Conservation (phyloP, 1,140 invertebrate species). For the Pseudomyrmex pallidus region DNA sequence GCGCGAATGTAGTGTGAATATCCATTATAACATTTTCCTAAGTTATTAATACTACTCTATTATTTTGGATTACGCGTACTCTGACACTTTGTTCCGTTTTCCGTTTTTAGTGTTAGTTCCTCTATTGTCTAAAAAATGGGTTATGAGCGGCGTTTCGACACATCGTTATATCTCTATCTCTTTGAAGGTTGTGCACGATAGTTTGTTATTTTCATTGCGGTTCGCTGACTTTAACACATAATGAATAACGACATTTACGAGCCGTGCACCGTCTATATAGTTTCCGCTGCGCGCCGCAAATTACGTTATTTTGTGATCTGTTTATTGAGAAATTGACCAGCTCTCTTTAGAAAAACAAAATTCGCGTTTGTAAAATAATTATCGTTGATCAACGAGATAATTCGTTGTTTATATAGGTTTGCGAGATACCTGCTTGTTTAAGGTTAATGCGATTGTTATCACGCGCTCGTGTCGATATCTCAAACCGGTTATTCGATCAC, state of each 20-base stretch:
- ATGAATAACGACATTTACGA: slow-evolving; percentile 21
- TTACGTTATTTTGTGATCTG: background rate
- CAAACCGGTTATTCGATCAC: slow-evolving; percentile 28
- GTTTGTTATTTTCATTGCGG: slow-evolving; percentile 38
- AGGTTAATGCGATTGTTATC: slow-evolving; percentile 35
- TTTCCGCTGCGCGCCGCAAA: background rate
- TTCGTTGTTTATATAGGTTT: slow-evolving; percentile 12
- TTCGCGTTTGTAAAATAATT: background rate
- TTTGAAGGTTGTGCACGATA: slow-evolving; percentile 18
- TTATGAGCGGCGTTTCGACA: slow-evolving; percentile 1
- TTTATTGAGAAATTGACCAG: slow-evolving; percentile 3
- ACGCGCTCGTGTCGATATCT: background rate
- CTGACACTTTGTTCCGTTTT: background rate
- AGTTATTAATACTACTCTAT: slow-evolving; percentile 44
- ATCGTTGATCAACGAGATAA: background rate
- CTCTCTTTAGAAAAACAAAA: background rate
- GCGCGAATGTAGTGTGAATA: slow-evolving; percentile 22
- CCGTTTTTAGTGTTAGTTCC: slow-evolving; percentile 29
- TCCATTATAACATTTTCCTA: background rate
- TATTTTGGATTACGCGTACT: background rate
- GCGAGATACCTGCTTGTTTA: slow-evolving; percentile 10
- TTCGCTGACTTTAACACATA: slow-evolving; percentile 29
- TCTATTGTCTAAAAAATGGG: slow-evolving; percentile 20
- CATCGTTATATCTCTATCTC: background rate
- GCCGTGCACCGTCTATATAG: background rate